Evolutionary conservation across 2,888 invertebrate species (phyloP).

Genomic region (Autographa pulchrina): DNA sequence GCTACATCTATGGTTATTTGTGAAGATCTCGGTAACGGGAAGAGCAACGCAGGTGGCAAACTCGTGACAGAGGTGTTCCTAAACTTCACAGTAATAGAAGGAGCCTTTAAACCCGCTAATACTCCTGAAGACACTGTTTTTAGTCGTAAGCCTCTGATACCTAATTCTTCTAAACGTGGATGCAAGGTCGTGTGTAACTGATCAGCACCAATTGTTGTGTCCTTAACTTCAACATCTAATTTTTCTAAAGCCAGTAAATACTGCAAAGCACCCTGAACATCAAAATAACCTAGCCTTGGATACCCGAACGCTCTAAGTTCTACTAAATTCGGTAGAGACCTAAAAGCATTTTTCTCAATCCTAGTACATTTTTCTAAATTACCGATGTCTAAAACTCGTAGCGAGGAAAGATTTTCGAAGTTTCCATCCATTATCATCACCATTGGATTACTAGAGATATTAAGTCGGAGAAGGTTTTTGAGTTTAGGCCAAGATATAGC

Average conservation of each 20-base stretch:
- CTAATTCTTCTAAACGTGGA: constrained; percentile 93
- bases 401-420: constrained; percentile 92
- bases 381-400: constrained; percentile 91
- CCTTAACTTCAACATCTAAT: constrained; percentile 96
- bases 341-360: constrained; percentile 95
- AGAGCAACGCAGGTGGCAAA: constrained; percentile 95
- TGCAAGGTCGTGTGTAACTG: constrained; percentile 94
- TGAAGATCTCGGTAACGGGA: constrained; percentile 96
- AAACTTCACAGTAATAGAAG: constrained; percentile 92
- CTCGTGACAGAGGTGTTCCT: constrained; percentile 94
- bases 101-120: constrained; percentile 94
- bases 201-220: constrained; percentile 94
- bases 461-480: constrained; percentile 92
- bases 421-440: constrained; percentile 93
- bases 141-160: constrained; percentile 93
- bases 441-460: constrained; percentile 96
- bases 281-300: constrained; percentile 95
- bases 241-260: constrained; percentile 92
- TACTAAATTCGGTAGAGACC: constrained; percentile 92
- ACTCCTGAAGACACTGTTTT: constrained; percentile 95
- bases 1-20: constrained; percentile 93
- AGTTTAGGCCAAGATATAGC: constrained; percentile 92
- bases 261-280: constrained; percentile 95
- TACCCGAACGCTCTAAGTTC: constrained; percentile 93
- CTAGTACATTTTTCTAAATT: constrained; percentile 92